These are phyloP conservation scores for Agrenia bidenticulata DNA, from an alignment of 2,888 invertebrate species.

Conservation along the genomic window DNA sequence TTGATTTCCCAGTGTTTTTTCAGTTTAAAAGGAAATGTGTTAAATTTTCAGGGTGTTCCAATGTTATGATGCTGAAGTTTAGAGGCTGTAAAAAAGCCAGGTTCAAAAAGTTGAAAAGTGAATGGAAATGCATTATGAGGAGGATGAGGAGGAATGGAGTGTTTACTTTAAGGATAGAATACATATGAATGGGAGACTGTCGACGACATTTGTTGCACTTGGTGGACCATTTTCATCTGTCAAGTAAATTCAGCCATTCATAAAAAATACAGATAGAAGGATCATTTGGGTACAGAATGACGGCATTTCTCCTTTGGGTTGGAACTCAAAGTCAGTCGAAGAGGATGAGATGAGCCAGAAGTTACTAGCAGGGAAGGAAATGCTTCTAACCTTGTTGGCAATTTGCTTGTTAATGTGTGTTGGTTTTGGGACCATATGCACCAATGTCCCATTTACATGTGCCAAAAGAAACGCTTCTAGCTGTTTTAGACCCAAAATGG, in stretches of 20 bases:
- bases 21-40: neutral
- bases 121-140: no score
- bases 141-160: no score
- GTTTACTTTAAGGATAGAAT: no score
- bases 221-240: constrained; percentile 6
- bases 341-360: constrained; percentile 15
- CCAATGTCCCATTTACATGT: constrained; percentile 15
- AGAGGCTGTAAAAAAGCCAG: no score
- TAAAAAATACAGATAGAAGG: neutral
- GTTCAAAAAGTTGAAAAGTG: no score
- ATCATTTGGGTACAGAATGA: no score
- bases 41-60: no score
- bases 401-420: constrained; percentile 30
- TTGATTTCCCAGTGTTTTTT: neutral
- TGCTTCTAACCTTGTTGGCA: constrained; percentile 19
- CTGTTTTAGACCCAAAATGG: constrained; percentile 10
- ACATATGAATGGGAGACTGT: constrained; percentile 2
- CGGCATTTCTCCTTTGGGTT: neutral
- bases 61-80: no score
- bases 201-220: constrained; percentile 11
- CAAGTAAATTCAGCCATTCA: neutral
- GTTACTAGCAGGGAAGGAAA: neutral
- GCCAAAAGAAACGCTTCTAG: constrained; percentile 14
- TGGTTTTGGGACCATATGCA: constrained; percentile 11
- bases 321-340: neutral